Conservation (phyloP, 2,113 vertebrate genomes). For the Regulus satrapa region DNA sequence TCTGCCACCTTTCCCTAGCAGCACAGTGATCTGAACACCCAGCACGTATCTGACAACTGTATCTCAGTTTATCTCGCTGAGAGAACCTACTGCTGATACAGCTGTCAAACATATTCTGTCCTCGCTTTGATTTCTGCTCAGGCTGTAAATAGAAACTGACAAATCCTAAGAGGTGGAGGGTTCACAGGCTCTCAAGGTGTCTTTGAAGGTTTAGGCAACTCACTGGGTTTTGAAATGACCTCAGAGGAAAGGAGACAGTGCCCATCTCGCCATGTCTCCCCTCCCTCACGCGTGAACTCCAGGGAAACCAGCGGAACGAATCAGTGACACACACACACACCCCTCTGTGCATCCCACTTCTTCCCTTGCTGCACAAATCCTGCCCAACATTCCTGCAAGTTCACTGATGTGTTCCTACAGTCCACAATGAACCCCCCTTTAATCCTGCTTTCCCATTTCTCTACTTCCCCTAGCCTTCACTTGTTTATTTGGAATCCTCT, state of each 20-base stretch:
- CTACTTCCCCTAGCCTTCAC: neutral
- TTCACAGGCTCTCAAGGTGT: neutral
- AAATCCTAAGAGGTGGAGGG: neutral
- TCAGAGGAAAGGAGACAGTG: neutral
- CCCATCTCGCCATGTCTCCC: neutral
- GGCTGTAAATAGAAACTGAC: slow-evolving; percentile 35
- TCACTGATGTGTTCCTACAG: neutral
- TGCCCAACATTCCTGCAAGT: neutral
- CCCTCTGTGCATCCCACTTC: neutral
- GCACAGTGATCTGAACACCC: neutral
- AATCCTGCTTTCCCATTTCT: neutral
- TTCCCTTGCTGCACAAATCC: neutral
- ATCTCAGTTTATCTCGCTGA: neutral
- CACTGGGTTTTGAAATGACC: neutral
- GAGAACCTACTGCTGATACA: slow-evolving; percentile 21
- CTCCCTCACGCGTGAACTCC: neutral
- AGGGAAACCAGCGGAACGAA: neutral
- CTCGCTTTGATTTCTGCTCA: slow-evolving; percentile 22
- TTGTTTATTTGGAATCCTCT: neutral
- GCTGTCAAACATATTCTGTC: slow-evolving; percentile 2
- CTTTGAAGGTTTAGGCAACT: neutral
- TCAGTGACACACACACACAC: neutral
- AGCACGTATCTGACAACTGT: neutral
- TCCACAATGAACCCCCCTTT: neutral
- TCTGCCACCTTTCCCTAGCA: neutral